Evolutionary conservation across 2,113 vertebrate genomes (phyloP), one percentile per base, ranked within the genome.

Genomic region (Vidua macroura): DNA sequence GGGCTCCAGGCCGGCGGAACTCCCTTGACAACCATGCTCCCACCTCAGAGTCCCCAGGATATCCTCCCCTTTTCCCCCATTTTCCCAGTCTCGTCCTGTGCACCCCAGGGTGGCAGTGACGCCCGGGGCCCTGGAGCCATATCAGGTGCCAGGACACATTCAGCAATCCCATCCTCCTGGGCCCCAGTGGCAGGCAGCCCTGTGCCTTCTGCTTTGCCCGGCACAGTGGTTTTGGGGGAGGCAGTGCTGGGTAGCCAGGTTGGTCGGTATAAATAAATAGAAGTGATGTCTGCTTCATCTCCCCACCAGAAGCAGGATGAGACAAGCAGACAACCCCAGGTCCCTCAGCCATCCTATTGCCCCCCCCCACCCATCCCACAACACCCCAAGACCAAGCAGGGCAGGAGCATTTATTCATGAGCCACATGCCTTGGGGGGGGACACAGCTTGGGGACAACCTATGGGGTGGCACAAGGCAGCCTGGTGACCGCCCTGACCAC

Each of bases 91-190:
- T 41, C 33, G 14, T 23, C 49, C 64, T 70, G 64, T 24, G 19
- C 28, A 58, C 25, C 15, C 15, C 39, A 13, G 52, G 5, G 11
- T 84, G 58, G 31, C 37, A 23, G 43, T 39, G 58, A 52, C 0
- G 0, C 22, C 62, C 1, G 2, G 17, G 55, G 17, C 12, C 25
- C 44, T 44, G 55, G 14, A 56, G 22, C 25, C 2, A 0, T 60
- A n/a, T 46, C 70, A 76, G 41, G 22, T 49, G 25, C 55, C 27
- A 25, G 35, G 49, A 69, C 41, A 63, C 15, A 28, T 70, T 56
- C 49, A 39, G 11, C 5, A 3, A 44, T 58, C 43, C 58, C 73
- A 30, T 58, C 11, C 13, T 13, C 23, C 33, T 56, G 58, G 6
- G 13, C 33, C 23, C 23, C 20, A 24, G 49, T 13, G 27, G 31